phyloP scores from a whole-genome alignment of 2,113 vertebrate genomes.

The Drymodes brunneopygia region DNA sequence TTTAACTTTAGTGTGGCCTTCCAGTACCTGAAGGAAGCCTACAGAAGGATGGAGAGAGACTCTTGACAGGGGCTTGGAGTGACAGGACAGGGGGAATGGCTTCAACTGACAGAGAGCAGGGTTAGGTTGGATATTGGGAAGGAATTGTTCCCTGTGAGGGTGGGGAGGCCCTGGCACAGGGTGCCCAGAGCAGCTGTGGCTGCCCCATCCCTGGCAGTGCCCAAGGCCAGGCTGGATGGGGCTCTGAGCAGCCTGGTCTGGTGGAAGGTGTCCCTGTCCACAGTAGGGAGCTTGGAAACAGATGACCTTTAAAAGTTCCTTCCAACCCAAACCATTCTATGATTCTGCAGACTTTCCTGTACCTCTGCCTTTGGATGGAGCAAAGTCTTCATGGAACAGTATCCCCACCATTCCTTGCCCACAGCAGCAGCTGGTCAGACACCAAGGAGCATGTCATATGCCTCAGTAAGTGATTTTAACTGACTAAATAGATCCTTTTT shows the following conservation, averaged over 20 bases:
- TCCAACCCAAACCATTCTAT: not conserved
- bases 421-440: not conserved
- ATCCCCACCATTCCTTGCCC: not conserved
- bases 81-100: not conserved
- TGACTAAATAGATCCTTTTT: not conserved
- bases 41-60: not conserved
- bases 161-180: not conserved
- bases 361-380: not conserved
- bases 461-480: not conserved
- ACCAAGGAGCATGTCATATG: not conserved
- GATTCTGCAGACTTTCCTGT: not conserved
- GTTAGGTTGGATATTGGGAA: rapidly evolving
- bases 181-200: not conserved
- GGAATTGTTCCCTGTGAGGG: not conserved
- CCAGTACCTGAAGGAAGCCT: not conserved
- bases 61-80: not conserved
- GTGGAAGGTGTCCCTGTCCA: not conserved
- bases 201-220: not conserved
- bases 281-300: not conserved
- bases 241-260: not conserved
- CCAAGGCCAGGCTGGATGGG: rapidly evolving
- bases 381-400: not conserved
- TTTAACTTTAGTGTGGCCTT: not conserved
- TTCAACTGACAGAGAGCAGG: not conserved
- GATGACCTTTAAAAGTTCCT: not conserved